phyloP scores from a whole-genome alignment of 2,113 vertebrate species.

The Dermatemys mawii region DNA sequence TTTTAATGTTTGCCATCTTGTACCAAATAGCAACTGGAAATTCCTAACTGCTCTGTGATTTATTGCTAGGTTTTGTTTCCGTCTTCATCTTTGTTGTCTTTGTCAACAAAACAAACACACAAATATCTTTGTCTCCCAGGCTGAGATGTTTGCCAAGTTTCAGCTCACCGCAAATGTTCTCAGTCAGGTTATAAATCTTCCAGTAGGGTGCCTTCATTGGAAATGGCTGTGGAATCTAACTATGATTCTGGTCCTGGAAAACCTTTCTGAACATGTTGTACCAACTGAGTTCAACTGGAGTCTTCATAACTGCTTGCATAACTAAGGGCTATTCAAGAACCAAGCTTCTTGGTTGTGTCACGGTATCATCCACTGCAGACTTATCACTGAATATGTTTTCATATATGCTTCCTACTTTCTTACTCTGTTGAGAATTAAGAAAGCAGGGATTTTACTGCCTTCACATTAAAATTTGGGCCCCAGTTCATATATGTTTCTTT shows the following conservation, averaged over 20 bases:
- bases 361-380: not conserved
- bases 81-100: no score
- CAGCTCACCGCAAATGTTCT: not conserved
- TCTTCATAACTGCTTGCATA: not conserved
- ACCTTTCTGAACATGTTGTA: not conserved
- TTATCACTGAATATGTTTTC: not conserved
- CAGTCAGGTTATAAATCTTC: not conserved
- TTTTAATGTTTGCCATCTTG: not conserved
- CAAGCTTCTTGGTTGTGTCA: not conserved
- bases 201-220: not conserved
- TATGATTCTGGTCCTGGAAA: not conserved
- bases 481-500: not conserved
- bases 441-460: accelerated
- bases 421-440: not conserved
- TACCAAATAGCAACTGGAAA: not conserved
- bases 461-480: not conserved
- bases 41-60: not conserved
- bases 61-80: not conserved
- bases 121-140: not conserved
- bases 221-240: not conserved
- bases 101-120: not conserved
- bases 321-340: not conserved
- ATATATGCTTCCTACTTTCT: not conserved
- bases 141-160: not conserved
- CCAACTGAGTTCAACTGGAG: not conserved